A percentile compares a stretch with the other conserved stretches of the same genome.
These are phyloP conservation scores for Tinea semifulvella DNA, from an alignment of 2,888 invertebrate species.

Conservation along the genomic window DNA sequence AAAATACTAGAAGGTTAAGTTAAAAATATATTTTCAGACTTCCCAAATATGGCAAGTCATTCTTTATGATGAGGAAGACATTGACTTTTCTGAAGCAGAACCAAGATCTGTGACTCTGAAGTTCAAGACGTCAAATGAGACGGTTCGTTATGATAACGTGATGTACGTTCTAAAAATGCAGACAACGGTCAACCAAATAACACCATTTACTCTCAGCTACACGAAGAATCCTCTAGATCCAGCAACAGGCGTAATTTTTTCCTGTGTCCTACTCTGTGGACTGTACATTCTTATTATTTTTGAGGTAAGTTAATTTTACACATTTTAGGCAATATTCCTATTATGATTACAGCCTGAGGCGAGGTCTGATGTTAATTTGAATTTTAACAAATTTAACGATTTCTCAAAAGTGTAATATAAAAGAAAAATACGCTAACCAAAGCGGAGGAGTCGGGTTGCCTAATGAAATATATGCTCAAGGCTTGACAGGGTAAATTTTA, in stretches of 20 bases:
- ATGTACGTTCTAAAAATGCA: conserved; percentile 29
- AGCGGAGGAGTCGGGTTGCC: no score
- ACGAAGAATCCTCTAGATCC: conserved; percentile 71
- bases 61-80: conserved; percentile 61
- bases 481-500: no score
- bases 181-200: conserved; percentile 28
- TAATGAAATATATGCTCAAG: no score
- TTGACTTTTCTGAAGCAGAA: conserved; percentile 66
- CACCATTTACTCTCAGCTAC: conserved; percentile 52
- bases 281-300: conserved; percentile 86
- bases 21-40: no score
- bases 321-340: no score
- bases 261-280: conserved; percentile 74
- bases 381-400: not conserved
- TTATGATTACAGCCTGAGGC: no score
- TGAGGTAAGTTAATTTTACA: conserved; percentile 77
- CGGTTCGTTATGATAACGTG: not conserved
- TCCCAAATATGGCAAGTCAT: conserved; percentile 69
- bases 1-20: no score
- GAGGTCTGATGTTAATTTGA: no score
- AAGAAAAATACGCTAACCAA: no score
- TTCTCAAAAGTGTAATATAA: not conserved
- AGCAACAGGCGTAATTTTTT: conserved; percentile 75
- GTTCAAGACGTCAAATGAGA: conserved; percentile 24
- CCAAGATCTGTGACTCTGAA: conserved; percentile 44